phyloP scores from a whole-genome alignment of 1,140 invertebrate species.

The Drosophila lacertosa region DNA sequence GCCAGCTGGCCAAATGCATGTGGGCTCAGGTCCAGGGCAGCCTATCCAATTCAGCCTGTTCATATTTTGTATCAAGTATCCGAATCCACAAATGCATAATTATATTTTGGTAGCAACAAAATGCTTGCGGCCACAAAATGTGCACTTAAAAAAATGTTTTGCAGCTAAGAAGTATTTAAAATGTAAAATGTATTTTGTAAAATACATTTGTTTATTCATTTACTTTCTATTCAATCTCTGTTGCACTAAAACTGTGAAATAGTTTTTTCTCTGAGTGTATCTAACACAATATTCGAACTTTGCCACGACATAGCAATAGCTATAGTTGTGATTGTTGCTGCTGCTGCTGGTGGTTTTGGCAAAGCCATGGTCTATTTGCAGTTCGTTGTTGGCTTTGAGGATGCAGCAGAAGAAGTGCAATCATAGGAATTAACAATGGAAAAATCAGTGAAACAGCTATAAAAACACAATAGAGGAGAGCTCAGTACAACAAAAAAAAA shows the following conservation, averaged over 20 bases:
- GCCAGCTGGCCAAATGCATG: conserved; percentile 11
- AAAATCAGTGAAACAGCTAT: conserved; percentile 68
- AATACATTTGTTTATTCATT: too few species aligned
- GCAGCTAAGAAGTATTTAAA: too few species aligned
- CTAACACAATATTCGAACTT: conserved; percentile 42
- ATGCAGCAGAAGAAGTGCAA: conserved; percentile 52
- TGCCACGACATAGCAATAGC: conserved; percentile 20
- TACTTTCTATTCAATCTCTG: too few species aligned
- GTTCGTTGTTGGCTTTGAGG: conserved; percentile 45
- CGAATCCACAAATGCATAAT: conserved; percentile 61
- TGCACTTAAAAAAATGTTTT: neutral
- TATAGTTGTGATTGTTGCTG: conserved; percentile 17
- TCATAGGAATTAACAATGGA: conserved; percentile 71
- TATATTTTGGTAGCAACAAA: conserved; percentile 49
- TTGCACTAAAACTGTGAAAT: too few species aligned
- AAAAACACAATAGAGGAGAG: conserved; percentile 59
- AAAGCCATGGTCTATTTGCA: conserved; percentile 48
- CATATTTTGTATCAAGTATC: conserved; percentile 32
- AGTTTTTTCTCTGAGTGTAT: too few species aligned
- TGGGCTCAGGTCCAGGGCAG: conserved; percentile 2
- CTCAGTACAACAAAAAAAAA: conserved; percentile 7
- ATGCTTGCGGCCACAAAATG: conserved; percentile 54
- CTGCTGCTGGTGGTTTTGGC: conserved; percentile 1
- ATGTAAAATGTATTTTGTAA: too few species aligned
- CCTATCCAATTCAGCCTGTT: conserved; percentile 1